Percentiles rank a stretch among this genome's conserved stretches.
Evolutionary conservation across 2,888 invertebrate species (phyloP).

Genomic region (Xanthorhoe spadicearia): DNA sequence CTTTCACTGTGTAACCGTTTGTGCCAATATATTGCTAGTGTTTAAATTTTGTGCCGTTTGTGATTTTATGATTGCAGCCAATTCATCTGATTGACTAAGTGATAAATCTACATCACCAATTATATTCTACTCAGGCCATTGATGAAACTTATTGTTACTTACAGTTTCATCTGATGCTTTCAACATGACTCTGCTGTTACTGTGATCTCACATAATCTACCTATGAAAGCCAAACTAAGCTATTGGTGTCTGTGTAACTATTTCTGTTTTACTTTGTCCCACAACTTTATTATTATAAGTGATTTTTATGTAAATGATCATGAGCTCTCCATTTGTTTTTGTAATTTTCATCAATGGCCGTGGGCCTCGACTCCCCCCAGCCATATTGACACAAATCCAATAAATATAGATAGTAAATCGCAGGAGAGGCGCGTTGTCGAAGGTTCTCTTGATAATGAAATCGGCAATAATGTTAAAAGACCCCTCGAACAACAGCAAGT

Average conservation of each 20-base stretch:
- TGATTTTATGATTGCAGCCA: slow-evolving; percentile 35
- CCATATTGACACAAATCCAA: slow-evolving; percentile 49
- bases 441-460: slow-evolving; percentile 67
- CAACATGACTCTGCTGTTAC: slow-evolving; percentile 29
- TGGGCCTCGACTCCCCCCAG: slow-evolving; percentile 19
- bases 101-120: slow-evolving; percentile 28
- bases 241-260: slow-evolving; percentile 32
- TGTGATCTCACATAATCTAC: slow-evolving; percentile 39
- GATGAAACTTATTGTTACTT: slow-evolving; percentile 42
- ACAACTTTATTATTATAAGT: slow-evolving; percentile 21
- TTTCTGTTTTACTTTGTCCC: slow-evolving; percentile 16
- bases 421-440: slow-evolving; percentile 65
- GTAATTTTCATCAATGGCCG: slow-evolving; percentile 42
- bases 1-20: slow-evolving; percentile 53
- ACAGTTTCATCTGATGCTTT: slow-evolving; percentile 37
- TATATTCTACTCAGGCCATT: slow-evolving; percentile 37
- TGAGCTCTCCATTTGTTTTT: slow-evolving; percentile 33
- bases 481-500: slow-evolving; percentile 80
- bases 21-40: slow-evolving; percentile 58
- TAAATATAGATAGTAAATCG: slow-evolving; percentile 43
- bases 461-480: slow-evolving; percentile 60
- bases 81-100: slow-evolving; percentile 35
- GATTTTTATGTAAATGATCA: slow-evolving; percentile 31
- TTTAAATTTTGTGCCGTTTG: slow-evolving; percentile 39
- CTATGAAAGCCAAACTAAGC: slow-evolving; percentile 37